phyloP scores from a whole-genome alignment of 2,888 invertebrate species.

The Hartigia nigra region DNA sequence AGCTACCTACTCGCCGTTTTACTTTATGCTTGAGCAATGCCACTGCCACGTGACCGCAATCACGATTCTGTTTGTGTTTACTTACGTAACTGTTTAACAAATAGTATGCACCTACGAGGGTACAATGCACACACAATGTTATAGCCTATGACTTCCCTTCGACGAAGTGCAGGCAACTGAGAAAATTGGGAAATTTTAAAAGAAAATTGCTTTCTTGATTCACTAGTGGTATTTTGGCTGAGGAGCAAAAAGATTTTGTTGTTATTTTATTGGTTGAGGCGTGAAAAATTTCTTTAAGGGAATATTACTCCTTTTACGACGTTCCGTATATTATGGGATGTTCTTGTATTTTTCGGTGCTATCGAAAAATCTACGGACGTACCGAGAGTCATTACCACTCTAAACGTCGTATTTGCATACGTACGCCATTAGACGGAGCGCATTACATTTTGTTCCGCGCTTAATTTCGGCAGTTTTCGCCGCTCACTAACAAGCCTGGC shows the following conservation, averaged over 20 bases:
- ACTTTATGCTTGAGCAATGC: slow-evolving; percentile 58
- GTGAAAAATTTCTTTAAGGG: background rate
- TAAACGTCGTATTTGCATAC: slow-evolving; percentile 26
- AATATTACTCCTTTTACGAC: background rate
- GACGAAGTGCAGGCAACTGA: background rate
- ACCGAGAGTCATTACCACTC: slow-evolving; percentile 3
- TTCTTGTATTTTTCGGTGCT: background rate
- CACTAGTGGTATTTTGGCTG: background rate
- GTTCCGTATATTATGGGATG: background rate
- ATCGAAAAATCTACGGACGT: slow-evolving; percentile 6
- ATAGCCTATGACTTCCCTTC: background rate
- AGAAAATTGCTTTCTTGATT: background rate
- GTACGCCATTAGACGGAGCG: slow-evolving; percentile 47
- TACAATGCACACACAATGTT: background rate
- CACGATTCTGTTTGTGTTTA: slow-evolving; percentile 60
- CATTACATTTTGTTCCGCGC: slow-evolving; percentile 55
- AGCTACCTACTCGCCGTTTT: slow-evolving; percentile 49
- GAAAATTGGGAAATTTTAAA: background rate
- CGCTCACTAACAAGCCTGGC: slow-evolving; percentile 50
- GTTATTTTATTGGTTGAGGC: background rate
- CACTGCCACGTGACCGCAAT: slow-evolving; percentile 65
- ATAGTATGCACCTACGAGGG: slow-evolving; percentile 28
- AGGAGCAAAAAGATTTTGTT: background rate
- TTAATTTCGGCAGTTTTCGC: slow-evolving; percentile 58
- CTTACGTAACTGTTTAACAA: slow-evolving; percentile 60